Conservation (phyloP, 64 coral and sea anemone genomes). For the Anthopleura sola region DNA sequence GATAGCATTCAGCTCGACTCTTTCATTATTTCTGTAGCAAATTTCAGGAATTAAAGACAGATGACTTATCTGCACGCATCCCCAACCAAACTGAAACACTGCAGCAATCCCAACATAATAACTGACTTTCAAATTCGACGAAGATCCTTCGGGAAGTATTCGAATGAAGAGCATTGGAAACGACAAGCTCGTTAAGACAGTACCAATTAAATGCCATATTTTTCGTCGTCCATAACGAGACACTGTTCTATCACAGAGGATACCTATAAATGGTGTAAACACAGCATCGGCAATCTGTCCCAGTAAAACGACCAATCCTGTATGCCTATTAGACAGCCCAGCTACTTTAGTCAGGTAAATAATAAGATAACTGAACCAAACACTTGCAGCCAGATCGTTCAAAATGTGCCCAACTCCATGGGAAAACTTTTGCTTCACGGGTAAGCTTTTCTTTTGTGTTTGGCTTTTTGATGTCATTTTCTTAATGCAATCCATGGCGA, state of each 20-base stretch:
- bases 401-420: constrained; percentile 74
- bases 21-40: constrained; percentile 54
- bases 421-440: constrained; percentile 48
- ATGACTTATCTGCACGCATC: constrained; percentile 77
- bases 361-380: constrained; percentile 83
- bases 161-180: constrained; percentile 77
- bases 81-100: constrained; percentile 85
- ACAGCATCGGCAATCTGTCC: constrained; percentile 78
- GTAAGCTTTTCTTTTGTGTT: constrained; percentile 42
- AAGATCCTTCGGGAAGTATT: constrained; percentile 38
- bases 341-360: constrained; percentile 83
- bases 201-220: constrained; percentile 79
- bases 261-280: constrained; percentile 68
- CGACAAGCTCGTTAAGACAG: constrained; percentile 38
- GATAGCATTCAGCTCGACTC: constrained; percentile 73
- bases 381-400: constrained; percentile 70
- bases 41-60: constrained; percentile 83
- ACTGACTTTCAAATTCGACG: constrained; percentile 39
- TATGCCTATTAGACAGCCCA: constrained; percentile 46
- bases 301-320: constrained; percentile 60
- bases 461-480: not conserved
- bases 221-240: constrained; percentile 72
- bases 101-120: constrained; percentile 62
- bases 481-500: not conserved
- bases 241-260: constrained; percentile 69